Evolutionary conservation across 2,797 vertebrate species (phyloP), one percentile per base, ranked within the genome.

Genomic region (Enteromius paludinosus): DNA sequence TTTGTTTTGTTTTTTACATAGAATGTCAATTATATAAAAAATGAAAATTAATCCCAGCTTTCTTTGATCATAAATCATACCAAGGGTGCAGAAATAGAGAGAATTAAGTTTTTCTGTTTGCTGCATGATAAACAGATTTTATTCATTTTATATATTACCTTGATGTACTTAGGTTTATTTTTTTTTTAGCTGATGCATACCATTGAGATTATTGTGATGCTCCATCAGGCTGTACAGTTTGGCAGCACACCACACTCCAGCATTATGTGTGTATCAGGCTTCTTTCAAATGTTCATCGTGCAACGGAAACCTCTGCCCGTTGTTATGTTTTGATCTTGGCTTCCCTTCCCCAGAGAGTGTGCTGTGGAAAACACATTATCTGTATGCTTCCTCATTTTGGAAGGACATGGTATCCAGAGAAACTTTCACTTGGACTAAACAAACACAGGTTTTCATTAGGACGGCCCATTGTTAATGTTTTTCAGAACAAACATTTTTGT

Each of bases 301-400:
- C 25, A 56, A 18, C n/a, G 20, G 80, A 69, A 84, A 73, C 41
- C 17, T 79, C 43, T 38, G 54, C 41, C 30, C 8, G 72, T 41
- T 71, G 25, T 30, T 78, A 23, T 81, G 79, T 80, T 82, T 86
- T 71, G 9, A 71, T 81, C 41, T 71, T 15, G 8, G 77, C 79
- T 85, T 86, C 85, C 85, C 70, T 41, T 82, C 81, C 82, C 75
- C 43, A 15, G 81, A 84, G 85, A 74, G 56, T 18, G 52, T 18
- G 33, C 9, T n/a, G 12, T 33, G 75, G 62, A 81, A 83, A 84
- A 83, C 4, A 65, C 68, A 70, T 86, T 71, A 81, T 65, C 30
- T 68, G 59, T 23, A 69, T 65, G 52, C 33, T 33, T 77, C n/a
- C 68, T 65, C 52, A 61, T 68, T 62, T 30, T 25, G 38, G 38